Evolutionary conservation across 2,888 invertebrate species (phyloP), one percentile per base, ranked within the genome.

Genomic region (Junonia oenone): DNA sequence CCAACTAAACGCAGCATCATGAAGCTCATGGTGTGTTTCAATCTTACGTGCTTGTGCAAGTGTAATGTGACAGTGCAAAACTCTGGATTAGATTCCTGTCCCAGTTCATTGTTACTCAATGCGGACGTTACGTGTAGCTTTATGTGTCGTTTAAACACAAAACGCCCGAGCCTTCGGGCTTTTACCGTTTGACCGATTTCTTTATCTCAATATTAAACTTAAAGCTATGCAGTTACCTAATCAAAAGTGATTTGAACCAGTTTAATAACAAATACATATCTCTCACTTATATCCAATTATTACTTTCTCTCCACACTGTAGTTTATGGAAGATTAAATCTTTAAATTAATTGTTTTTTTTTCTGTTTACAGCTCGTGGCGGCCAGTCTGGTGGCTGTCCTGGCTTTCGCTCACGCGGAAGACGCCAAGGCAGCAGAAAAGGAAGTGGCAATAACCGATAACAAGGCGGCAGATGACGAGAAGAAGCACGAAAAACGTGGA

Each of bases 401-500:
- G 74, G 91, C 92, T 81, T 80, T 88, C 79, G 89, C 92, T 63
- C 73, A 91, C 59, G 93, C 92, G 62, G 92, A 92, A 76, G 92
- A 92, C 69, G 88, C 88, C 69, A 91, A 91, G 78, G 82, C 90
- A 78, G 83, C 91, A 80, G 91, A 91, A 86, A 90, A 85, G 68
- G 90, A 90, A 88, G 89, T 89, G 87, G 90, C 90, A 81, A 90
- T 84, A 81, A 80, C 83, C 78, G 91, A 92, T 71, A 84, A 86
- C 72, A 90, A 91, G 72, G 90, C 87, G 67, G 85, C 91, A 60
- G 77, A 82, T 55, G 90, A 81, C 51, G 93, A 93, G 61, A 95
- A 95, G 74, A 93, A 94, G 67, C 94, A 94, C 75, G 94, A 95
- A 65, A 95, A 95, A 77, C 92, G 95, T 69, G 95, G 95, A 54